Percentiles rank a stretch among this genome's conserved stretches.
Conservation (phyloP, 2,797 vertebrate species). For the Myiothlypis coronata region DNA sequence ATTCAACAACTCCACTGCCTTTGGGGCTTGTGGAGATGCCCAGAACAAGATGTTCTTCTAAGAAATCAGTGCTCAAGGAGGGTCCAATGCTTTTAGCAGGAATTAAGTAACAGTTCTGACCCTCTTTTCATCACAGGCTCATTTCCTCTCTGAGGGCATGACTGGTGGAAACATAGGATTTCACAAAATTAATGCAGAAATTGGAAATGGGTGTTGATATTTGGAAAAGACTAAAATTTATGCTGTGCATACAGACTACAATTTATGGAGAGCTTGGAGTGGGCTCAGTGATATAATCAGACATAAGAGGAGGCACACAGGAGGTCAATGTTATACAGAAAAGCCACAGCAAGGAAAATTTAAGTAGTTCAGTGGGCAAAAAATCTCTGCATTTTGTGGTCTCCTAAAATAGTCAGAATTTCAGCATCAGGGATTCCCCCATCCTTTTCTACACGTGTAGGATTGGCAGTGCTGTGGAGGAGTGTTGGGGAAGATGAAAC, state of each 20-base stretch:
- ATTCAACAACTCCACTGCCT: neutral
- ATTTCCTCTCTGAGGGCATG: neutral
- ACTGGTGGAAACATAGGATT: neutral
- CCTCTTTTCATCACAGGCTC: neutral
- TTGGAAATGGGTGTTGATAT: neutral
- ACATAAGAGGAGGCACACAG: neutral
- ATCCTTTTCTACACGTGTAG: neutral
- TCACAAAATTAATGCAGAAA: neutral
- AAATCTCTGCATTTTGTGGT: neutral
- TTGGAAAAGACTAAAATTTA: neutral
- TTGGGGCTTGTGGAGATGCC: neutral
- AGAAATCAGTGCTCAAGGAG: neutral
- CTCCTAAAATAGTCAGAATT: neutral
- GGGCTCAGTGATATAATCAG: neutral
- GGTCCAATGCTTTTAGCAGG: neutral
- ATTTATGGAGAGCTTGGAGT: neutral
- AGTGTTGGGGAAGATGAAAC: neutral
- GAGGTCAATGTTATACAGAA: neutral
- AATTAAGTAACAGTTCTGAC: neutral
- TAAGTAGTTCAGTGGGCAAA: neutral
- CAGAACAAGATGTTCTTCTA: neutral
- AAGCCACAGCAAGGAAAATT: neutral
- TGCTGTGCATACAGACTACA: too few relatives aligned
- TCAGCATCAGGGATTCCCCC: neutral
- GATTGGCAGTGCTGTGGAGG: neutral